These are phyloP conservation scores for Tachina fera DNA, from an alignment of 2,888 invertebrate genomes.

Conservation along the genomic window DNA sequence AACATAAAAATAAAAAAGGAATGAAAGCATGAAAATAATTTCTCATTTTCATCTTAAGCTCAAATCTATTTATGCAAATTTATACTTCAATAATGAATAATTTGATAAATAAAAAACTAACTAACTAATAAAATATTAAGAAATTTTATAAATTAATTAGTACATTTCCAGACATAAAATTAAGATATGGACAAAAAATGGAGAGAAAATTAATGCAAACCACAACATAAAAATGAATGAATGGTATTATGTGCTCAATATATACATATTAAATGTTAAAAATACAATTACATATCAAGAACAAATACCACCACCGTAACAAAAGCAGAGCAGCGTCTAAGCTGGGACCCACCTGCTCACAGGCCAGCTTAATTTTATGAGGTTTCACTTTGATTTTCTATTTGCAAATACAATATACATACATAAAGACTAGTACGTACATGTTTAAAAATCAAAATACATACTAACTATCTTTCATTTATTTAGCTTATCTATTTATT, in stretches of 20 bases:
- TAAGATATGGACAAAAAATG: background rate
- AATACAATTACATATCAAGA: too few relatives aligned
- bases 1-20: slow-evolving; percentile 19
- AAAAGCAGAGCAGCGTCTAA: too few relatives aligned
- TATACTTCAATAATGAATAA: background rate
- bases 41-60: background rate
- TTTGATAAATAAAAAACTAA: background rate
- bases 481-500: slow-evolving; percentile 8
- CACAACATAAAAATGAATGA: background rate
- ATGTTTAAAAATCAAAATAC: background rate
- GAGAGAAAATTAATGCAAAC: background rate
- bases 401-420: background rate
- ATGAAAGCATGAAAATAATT: background rate
- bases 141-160: slow-evolving; percentile 17
- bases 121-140: slow-evolving; percentile 25
- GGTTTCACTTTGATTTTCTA: slow-evolving; percentile 39
- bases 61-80: slow-evolving; percentile 6
- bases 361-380: slow-evolving; percentile 6
- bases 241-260: too few relatives aligned
- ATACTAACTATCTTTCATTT: slow-evolving; percentile 17
- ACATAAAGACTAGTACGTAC: too few relatives aligned
- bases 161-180: background rate
- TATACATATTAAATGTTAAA: too few relatives aligned
- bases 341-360: too few relatives aligned
- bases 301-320: too few relatives aligned